Conservation (phyloP, 2,797 vertebrate genomes). For the Hippocampus kuda region DNA sequence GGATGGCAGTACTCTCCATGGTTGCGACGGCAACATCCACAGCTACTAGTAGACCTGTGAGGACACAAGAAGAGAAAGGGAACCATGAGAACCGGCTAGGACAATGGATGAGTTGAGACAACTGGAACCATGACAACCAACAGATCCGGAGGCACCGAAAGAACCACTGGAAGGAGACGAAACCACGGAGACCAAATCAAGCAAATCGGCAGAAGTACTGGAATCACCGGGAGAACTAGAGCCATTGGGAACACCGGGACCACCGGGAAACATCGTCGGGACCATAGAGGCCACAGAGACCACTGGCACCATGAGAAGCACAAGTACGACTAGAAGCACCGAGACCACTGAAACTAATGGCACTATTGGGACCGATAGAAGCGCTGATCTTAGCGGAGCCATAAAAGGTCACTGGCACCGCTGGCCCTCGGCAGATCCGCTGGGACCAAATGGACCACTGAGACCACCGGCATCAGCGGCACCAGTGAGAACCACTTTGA, state of each 20-base stretch:
- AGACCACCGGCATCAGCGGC: not conserved
- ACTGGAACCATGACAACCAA: not conserved
- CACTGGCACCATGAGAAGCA: too few relatives aligned
- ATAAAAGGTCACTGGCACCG: not conserved
- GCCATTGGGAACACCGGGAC: not conserved
- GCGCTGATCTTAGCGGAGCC: too few relatives aligned
- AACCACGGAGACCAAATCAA: not conserved
- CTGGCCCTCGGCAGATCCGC: not conserved
- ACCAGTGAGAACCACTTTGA: not conserved
- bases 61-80: not conserved
- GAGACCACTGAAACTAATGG: too few relatives aligned
- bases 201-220: too few relatives aligned
- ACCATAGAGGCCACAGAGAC: too few relatives aligned
- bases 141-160: not conserved
- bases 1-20: not conserved
- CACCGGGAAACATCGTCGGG: not conserved
- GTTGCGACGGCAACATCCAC: not conserved
- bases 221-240: not conserved
- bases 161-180: not conserved
- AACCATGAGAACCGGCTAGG: not conserved
- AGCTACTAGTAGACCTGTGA: not conserved
- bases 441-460: not conserved
- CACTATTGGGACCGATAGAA: too few relatives aligned
- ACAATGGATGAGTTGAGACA: not conserved
- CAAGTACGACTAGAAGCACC: too few relatives aligned